Evolutionary conservation across 1,140 invertebrate species (phyloP).

Genomic region (Dendrolimus kikuchii): DNA sequence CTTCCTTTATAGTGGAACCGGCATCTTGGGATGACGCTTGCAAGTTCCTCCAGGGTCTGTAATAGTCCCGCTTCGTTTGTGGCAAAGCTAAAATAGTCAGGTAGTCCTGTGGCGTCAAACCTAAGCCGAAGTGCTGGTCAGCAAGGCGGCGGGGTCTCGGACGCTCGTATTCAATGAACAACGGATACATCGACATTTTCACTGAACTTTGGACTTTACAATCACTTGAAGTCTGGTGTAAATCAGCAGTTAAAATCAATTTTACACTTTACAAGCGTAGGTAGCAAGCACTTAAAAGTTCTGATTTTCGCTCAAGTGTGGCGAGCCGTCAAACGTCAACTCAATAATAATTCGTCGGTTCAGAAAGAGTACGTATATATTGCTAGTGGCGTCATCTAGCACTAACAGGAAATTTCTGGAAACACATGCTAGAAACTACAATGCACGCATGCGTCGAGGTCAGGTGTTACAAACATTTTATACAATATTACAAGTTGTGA

Average conservation of each 20-base stretch:
- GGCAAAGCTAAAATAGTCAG: constrained; percentile 34
- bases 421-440: constrained; percentile 12
- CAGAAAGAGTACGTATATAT: constrained; percentile 11
- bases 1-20: constrained; percentile 36
- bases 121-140: constrained; percentile 44
- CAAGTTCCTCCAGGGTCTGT: constrained; percentile 37
- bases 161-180: constrained; percentile 28
- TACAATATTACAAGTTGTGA: not conserved
- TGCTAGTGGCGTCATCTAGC: constrained; percentile 21
- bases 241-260: too few species aligned
- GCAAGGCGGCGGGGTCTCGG: constrained; percentile 22
- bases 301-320: too few species aligned
- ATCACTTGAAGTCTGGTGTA: too few species aligned
- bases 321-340: not conserved
- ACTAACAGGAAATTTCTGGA: constrained; percentile 18
- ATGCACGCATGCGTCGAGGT: not conserved
- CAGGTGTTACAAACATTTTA: constrained; percentile 8
- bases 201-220: not conserved
- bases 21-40: constrained; percentile 26
- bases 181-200: constrained; percentile 39
- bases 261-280: too few species aligned
- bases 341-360: not conserved
- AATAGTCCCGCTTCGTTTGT: constrained; percentile 28
- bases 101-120: constrained; percentile 39
- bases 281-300: too few species aligned